Evolutionary conservation across 35 echinoderm and acorn worm genomes (phyloP).

Genomic region (Heliocidaris erythrogramma): DNA sequence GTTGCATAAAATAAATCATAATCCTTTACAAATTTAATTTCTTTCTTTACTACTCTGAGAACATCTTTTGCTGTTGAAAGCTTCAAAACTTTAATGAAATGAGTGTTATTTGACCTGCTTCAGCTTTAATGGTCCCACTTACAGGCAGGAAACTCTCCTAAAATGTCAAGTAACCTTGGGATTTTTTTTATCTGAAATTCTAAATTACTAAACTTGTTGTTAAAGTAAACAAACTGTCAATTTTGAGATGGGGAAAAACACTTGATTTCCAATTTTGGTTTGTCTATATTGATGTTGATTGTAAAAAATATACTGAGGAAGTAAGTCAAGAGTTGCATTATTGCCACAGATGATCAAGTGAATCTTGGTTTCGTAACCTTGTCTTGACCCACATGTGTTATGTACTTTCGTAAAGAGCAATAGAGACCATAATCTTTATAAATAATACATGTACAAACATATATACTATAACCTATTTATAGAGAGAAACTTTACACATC

Average conservation of each 20-base stretch:
- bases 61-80: no score
- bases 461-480: no score
- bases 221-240: conserved; percentile 12
- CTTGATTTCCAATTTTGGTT: neutral
- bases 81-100: no score
- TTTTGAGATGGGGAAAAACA: neutral
- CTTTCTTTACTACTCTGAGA: no score
- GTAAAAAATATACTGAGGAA: neutral
- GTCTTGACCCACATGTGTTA: neutral
- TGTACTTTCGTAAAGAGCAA: neutral
- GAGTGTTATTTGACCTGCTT: neutral
- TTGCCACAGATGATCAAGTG: neutral
- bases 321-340: neutral
- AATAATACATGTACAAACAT: neutral
- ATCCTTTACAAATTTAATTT: no score
- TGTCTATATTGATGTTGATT: neutral
- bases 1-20: no score
- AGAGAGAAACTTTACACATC: no score
- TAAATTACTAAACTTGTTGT: neutral
- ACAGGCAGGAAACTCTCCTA: neutral
- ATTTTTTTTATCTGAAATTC: neutral
- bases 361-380: neutral
- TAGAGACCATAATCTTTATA: neutral
- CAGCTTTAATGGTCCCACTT: neutral
- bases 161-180: neutral